A percentile compares a stretch with the other conserved stretches of the same genome.
These are phyloP conservation scores for Cydia amplana DNA, from an alignment of 1,140 invertebrate genomes.

Conservation along the genomic window DNA sequence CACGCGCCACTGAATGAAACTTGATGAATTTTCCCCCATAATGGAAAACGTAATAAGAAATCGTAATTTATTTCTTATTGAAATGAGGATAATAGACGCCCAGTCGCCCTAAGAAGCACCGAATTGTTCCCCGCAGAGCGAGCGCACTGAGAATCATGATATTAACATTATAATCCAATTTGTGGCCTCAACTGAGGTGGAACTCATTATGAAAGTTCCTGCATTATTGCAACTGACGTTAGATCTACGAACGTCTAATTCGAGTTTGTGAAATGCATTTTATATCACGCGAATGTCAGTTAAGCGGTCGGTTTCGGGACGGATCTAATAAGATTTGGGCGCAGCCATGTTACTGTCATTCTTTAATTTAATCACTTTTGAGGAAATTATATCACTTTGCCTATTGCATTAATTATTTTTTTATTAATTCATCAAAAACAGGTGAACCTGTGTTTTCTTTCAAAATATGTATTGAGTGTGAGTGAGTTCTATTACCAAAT, in stretches of 20 bases:
- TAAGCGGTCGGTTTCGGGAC: constrained; percentile 47
- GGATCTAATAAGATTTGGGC: constrained; percentile 56
- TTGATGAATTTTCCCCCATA: constrained; percentile 69
- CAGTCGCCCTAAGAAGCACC: constrained; percentile 59
- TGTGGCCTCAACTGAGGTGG: constrained; percentile 62
- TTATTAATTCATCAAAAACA: neutral
- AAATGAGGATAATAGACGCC: constrained; percentile 75
- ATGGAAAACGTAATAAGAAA: constrained; percentile 79
- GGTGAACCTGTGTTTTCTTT: no score
- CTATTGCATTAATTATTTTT: constrained; percentile 36
- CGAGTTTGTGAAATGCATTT: constrained; percentile 58
- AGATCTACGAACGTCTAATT: constrained; percentile 48
- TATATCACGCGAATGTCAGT: constrained; percentile 45
- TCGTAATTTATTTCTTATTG: constrained; percentile 79
- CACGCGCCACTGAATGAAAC: constrained; percentile 67
- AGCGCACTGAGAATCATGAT: constrained; percentile 58
- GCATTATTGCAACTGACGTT: constrained; percentile 70
- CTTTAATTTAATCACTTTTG: constrained; percentile 51
- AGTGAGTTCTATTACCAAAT: no score
- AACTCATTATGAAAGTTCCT: constrained; percentile 72
- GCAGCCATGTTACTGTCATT: constrained; percentile 59
- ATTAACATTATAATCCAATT: constrained; percentile 77
- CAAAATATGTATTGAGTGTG: no score
- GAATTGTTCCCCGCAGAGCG: constrained; percentile 61
- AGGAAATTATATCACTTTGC: constrained; percentile 38